A percentile compares a stretch with the other conserved stretches of the same genome.
Conservation (phyloP, 1,140 invertebrate species). For the Pseudomyrmex flavicornis region DNA sequence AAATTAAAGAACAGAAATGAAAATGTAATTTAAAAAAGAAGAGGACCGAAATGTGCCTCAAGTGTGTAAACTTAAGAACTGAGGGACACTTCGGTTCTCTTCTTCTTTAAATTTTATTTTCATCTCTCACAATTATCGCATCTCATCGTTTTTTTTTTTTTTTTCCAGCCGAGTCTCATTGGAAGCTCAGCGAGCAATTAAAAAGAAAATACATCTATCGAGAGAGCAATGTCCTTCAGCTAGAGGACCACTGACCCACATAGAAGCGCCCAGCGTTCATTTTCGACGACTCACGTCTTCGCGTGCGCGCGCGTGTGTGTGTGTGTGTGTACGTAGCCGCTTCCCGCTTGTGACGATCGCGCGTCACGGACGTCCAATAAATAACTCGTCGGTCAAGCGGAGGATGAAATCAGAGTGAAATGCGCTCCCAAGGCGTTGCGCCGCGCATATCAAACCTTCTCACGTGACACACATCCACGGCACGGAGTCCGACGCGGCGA, state of each 20-base stretch:
- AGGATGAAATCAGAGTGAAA: slow-evolving; percentile 57
- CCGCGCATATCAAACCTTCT: slow-evolving; percentile 47
- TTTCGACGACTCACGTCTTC: not conserved
- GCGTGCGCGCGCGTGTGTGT: not conserved
- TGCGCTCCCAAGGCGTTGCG: not conserved
- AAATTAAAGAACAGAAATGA: too few species aligned
- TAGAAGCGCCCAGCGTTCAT: not conserved
- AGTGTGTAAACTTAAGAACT: too few species aligned
- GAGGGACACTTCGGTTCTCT: too few species aligned
- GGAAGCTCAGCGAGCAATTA: too few species aligned
- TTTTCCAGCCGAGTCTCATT: not conserved
- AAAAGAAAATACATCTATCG: too few species aligned
- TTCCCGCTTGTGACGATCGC: not conserved
- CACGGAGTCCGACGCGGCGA: not conserved
- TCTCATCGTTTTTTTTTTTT: not conserved
- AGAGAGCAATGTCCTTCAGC: slow-evolving; percentile 23
- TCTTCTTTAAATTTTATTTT: too few species aligned
- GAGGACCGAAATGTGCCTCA: too few species aligned
- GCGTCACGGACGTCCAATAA: slow-evolving; percentile 27
- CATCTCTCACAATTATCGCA: too few species aligned
- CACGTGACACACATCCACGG: not conserved
- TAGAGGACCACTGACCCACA: slow-evolving; percentile 22
- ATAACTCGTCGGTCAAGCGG: slow-evolving; percentile 30
- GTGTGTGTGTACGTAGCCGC: not conserved
- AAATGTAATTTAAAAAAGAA: too few species aligned